Evolutionary conservation across 1,140 invertebrate genomes (phyloP).

Genomic region (Ridgeia piscesae): DNA sequence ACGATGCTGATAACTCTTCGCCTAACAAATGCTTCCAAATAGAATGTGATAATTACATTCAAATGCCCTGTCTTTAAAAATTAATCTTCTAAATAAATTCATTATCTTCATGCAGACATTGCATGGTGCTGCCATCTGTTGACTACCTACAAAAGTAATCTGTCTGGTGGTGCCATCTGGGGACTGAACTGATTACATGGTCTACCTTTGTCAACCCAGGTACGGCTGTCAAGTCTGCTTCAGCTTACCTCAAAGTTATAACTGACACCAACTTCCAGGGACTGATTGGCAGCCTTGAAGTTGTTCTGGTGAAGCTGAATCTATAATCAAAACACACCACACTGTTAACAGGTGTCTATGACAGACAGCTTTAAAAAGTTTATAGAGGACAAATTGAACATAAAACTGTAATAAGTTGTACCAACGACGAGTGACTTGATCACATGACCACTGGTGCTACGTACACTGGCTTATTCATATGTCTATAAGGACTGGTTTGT

Average conservation of each 20-base stretch:
- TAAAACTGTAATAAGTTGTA: background rate
- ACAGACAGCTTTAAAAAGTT: background rate
- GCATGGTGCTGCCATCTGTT: no score
- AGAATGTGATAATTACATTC: no score
- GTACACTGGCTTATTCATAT: no score
- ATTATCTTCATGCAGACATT: no score
- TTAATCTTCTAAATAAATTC: no score
- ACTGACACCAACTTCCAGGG: constrained; percentile 83
- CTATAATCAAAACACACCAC: constrained; percentile 36
- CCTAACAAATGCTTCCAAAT: no score
- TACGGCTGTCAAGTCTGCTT: background rate
- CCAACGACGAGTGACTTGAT: background rate
- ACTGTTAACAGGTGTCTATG: background rate
- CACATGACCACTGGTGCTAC: no score
- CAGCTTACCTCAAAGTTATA: constrained; percentile 78
- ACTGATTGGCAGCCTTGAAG: constrained; percentile 78
- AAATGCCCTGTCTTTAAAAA: no score
- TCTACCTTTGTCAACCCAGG: no score
- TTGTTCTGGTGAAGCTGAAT: constrained; percentile 73
- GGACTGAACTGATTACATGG: background rate
- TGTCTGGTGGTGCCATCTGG: background rate
- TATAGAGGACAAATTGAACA: background rate
- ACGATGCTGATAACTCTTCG: no score
- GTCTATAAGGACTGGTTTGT: no score
- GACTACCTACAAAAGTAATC: no score